These are phyloP conservation scores for Cheilosia soror DNA, from an alignment of 2,888 invertebrate species.

Conservation along the genomic window DNA sequence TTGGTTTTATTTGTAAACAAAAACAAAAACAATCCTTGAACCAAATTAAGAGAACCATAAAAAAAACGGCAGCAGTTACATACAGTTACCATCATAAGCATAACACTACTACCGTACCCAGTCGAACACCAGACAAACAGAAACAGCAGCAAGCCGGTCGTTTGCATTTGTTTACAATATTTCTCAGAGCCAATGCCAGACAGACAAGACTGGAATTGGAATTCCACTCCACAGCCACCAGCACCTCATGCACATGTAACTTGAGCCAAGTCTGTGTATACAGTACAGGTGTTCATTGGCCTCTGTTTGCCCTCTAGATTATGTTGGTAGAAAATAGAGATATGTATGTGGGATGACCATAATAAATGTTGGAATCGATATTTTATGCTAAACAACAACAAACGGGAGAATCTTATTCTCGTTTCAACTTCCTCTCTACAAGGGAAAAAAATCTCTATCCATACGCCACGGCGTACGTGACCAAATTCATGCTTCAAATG, in stretches of 20 bases:
- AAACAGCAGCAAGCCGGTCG: constrained; percentile 30
- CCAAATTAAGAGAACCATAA: constrained; percentile 6
- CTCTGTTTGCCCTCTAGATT: constrained; percentile 28
- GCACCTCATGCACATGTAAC: background rate
- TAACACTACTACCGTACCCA: no score
- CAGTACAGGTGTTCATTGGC: constrained; percentile 35
- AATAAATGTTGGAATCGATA: constrained; percentile 25
- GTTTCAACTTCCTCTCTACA: background rate
- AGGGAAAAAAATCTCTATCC: constrained; percentile 6
- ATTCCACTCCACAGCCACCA: background rate
- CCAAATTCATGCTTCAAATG: constrained; percentile 45
- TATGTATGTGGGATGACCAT: background rate
- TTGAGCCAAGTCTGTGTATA: background rate
- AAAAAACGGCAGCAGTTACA: no score
- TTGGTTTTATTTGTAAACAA: constrained; percentile 53
- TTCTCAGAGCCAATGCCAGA: background rate
- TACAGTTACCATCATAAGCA: no score
- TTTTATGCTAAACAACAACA: constrained; percentile 12
- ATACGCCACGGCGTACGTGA: constrained; percentile 64
- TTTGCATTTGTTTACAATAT: constrained; percentile 20
- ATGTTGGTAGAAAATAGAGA: background rate
- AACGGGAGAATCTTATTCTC: background rate
- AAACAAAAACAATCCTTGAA: constrained; percentile 72
- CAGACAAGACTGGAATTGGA: background rate
- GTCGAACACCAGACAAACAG: constrained; percentile 6